Evolutionary conservation across 2,113 vertebrate species (phyloP), one percentile per base, ranked within the genome.

Genomic region (Sclerurus mexicanus): DNA sequence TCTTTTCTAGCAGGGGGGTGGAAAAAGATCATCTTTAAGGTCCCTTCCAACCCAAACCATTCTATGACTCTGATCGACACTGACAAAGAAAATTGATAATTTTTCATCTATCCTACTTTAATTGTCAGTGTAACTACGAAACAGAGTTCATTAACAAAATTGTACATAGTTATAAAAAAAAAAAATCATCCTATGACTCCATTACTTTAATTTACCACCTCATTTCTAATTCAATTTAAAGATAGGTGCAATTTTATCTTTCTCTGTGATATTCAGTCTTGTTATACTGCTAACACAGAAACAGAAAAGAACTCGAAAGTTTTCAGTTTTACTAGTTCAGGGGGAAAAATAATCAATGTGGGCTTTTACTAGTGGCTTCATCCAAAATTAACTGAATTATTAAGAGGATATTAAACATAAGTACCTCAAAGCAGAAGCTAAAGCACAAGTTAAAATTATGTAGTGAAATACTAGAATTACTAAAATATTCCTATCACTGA

Each of bases 401-500:
- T 42, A 77, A 7, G 63, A 93, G 55, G 69, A 35, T 50, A 84
- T 55, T 42, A 84, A 90, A 89, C 9, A 31, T 53, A 66, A 95
- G 62, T 87, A 95, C 44, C 91, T 76, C 21, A 85, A 89, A 92
- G 4, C 47, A 92, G 56, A 87, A 90, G 71, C 60, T 81, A 95
- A 93, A 92, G 68, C 40, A 72, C 64, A 85, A 73, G 58, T 93
- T 95, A 89, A 86, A 95, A 82, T 76, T 76, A 74, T 12, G 25
- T 63, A 53, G 74, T 93, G 91, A 87, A 93, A 81, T 89, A 96
- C 60, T 40, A 85, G 31, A 81, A 56, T 72, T 56, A 74, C 72
- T 74, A 66, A 91, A 94, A 80, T 87, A 96, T 90, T 88, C 91
- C 85, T 90, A 87, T 67, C 84, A 90, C 64, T 58, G 89, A 90